These are phyloP conservation scores for Platyscelio sp. DNA, from an alignment of 2,888 invertebrate genomes.

Conservation along the genomic window DNA sequence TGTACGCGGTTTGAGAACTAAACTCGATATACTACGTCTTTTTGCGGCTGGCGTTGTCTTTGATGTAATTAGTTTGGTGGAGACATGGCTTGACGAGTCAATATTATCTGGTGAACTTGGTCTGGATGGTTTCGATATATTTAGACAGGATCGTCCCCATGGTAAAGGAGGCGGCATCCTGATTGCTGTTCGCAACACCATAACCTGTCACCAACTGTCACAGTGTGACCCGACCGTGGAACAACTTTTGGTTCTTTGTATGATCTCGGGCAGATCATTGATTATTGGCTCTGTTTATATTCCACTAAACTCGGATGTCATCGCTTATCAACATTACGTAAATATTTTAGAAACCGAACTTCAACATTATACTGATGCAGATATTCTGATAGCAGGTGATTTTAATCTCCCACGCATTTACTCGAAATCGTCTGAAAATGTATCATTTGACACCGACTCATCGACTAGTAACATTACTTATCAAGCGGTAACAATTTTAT, in stretches of 20 bases:
- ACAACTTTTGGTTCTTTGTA: not conserved
- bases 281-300: constrained; percentile 26
- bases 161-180: constrained; percentile 8
- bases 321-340: not conserved
- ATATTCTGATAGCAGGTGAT: not conserved
- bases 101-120: not conserved
- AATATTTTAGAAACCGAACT: not conserved
- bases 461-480: no score
- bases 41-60: not conserved
- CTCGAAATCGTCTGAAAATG: no score
- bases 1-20: no score
- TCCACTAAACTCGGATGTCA: not conserved
- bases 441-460: no score
- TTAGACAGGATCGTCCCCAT: not conserved
- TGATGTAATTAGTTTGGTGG: constrained; percentile 1
- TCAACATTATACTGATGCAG: not conserved
- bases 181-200: not conserved
- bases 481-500: not conserved
- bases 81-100: constrained; percentile 5
- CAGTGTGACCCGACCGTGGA: not conserved
- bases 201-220: not conserved
- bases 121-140: not conserved
- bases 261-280: not conserved
- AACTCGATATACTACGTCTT: not conserved
- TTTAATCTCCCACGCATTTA: no score